These are phyloP conservation scores for Erpobdella octoculata DNA, from an alignment of 2,888 invertebrate species.

Conservation along the genomic window DNA sequence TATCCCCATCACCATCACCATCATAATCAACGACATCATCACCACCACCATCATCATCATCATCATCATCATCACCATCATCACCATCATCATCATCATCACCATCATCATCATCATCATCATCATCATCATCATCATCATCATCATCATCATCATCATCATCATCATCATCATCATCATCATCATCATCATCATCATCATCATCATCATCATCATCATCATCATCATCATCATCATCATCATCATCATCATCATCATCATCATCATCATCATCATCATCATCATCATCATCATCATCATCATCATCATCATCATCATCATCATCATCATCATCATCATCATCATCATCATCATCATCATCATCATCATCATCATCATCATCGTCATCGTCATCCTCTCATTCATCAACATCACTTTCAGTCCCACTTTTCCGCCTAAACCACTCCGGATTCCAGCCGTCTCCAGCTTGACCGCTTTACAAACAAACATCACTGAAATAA, in stretches of 20 bases:
- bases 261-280: conserved; percentile 20
- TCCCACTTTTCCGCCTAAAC: too few relatives aligned
- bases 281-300: conserved; percentile 24
- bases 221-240: conserved; percentile 7
- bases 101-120: background rate
- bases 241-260: conserved; percentile 12
- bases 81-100: background rate
- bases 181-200: conserved; percentile 1
- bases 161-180: conserved; percentile 21
- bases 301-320: conserved; percentile 18
- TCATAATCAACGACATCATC: conserved; percentile 8
- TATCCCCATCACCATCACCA: too few relatives aligned
- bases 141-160: conserved; percentile 25
- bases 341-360: conserved; percentile 18
- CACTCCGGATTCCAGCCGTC: too few relatives aligned
- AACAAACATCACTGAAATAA: too few relatives aligned
- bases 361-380: conserved; percentile 5
- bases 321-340: conserved; percentile 18
- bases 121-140: conserved; percentile 20
- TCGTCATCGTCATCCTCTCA: conserved; percentile 7
- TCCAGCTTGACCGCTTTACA: too few relatives aligned
- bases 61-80: background rate
- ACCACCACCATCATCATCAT: conserved; percentile 13
- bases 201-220: conserved; percentile 13
- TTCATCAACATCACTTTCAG: too few relatives aligned